Base-by-base conservation (phyloP, 2,113 vertebrate genomes). In the Sceloporus tristichus region DNA sequence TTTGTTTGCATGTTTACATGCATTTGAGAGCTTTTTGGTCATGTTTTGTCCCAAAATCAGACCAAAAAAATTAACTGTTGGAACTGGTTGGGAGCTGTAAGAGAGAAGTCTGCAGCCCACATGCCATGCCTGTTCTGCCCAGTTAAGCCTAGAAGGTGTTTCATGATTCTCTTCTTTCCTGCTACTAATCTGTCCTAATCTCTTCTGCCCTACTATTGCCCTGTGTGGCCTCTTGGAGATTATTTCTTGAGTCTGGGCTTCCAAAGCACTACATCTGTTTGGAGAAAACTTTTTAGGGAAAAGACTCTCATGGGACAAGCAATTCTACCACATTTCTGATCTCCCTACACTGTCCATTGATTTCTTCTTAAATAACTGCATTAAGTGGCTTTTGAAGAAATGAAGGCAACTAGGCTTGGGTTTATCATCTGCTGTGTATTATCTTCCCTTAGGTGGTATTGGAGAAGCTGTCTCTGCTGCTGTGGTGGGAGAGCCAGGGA, bases 401-500 rank as follows among this genome's bases (percentile, higher is more conserved):
- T 66, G 71, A 82, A 42, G 42, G 27, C 79, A 77, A 2, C 13
- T 40, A 42, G 6, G 56, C 76, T 25, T 38, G 29, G 13, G 84
- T 75, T 85, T 25, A 65, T 89, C 0, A 0, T 16, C 3, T 40
- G 2, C 90, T 70, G 11, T 40, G 6, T 48, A 27, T 59, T 86
- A 14, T 81, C n/a, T 85, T 48, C 40, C 23, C 0, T 56, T 91
- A 99, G 98, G 98, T 90, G 98, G 98, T 94, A 97, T 99, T 4
- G 98, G 98, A 2, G 98, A 99, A 89, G 98, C 98, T 0, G 97
- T 99, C 89, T 96, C 95, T 0, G 96, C 98, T 1, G 97, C 97
- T 0, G 93, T 98, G 0, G 93, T 98, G 85, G 98, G 97, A 0
- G 98, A 99, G 92, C 97, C 98, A 1, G 96, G 97, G 0, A 88